Evolutionary conservation across 2,797 vertebrate genomes (phyloP).

Genomic region (Pseudochromis fuscus): DNA sequence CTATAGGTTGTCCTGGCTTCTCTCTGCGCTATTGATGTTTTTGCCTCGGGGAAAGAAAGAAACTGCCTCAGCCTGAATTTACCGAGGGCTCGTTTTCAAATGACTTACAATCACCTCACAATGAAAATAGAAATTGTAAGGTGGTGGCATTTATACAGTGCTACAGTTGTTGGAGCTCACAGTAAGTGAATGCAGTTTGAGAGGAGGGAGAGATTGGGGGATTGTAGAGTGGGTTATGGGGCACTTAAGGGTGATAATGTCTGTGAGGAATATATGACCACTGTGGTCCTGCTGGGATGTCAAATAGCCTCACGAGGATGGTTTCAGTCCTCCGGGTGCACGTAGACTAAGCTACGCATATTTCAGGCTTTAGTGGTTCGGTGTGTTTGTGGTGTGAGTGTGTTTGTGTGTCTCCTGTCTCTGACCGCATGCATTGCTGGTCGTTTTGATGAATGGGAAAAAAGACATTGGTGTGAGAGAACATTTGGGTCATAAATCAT

Average conservation of each 20-base stretch:
- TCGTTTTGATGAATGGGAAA: constrained; percentile 30
- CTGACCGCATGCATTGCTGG: constrained; percentile 28
- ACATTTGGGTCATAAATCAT: constrained; percentile 40
- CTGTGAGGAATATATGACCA: constrained; percentile 53
- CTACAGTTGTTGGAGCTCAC: constrained; percentile 32
- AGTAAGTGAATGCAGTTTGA: constrained; percentile 16
- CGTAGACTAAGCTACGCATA: constrained; percentile 27
- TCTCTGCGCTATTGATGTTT: constrained; percentile 71
- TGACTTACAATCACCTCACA: constrained; percentile 69
- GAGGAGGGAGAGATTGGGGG: constrained; percentile 16
- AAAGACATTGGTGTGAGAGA: constrained; percentile 11
- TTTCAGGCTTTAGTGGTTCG: constrained; percentile 45
- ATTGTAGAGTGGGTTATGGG: constrained; percentile 42
- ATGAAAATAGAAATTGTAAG: constrained; percentile 65
- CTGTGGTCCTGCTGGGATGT: constrained; percentile 49
- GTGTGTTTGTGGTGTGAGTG: constrained; percentile 1
- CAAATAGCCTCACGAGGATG: constrained; percentile 69
- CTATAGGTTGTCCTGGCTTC: constrained; percentile 78
- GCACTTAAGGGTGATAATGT: constrained; percentile 65
- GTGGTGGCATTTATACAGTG: constrained; percentile 46
- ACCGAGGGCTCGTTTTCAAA: constrained; percentile 69
- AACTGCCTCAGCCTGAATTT: constrained; percentile 70
- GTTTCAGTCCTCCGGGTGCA: constrained; percentile 53
- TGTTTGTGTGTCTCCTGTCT: constrained; percentile 25
- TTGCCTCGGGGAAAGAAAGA: constrained; percentile 62